Evolutionary conservation across 1,140 invertebrate genomes (phyloP).

Genomic region (Diorhabda carinulata): DNA sequence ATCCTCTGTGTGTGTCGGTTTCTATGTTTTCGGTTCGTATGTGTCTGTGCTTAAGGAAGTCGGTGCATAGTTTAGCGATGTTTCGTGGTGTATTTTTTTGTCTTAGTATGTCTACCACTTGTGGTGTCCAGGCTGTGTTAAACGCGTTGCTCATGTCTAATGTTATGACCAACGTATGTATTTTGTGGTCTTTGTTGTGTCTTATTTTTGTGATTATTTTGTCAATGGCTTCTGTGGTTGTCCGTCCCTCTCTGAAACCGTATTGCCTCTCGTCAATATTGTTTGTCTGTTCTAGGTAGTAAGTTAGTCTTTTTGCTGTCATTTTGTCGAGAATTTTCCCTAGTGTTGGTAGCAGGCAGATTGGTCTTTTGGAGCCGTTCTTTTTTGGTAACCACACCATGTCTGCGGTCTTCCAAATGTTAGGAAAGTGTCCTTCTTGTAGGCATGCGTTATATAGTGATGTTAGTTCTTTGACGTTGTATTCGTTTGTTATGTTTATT

Average conservation of each 20-base stretch:
- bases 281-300: not conserved
- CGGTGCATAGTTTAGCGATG: no score
- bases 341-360: not conserved
- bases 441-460: not conserved
- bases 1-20: conserved; percentile 22
- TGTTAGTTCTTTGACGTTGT: not conserved
- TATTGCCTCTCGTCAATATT: conserved; percentile 7
- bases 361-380: not conserved
- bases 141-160: no score
- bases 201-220: no score
- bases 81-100: no score
- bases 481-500: not conserved
- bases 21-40: conserved; percentile 19
- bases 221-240: no score
- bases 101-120: no score
- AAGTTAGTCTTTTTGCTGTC: conserved; percentile 6
- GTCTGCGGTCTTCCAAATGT: not conserved
- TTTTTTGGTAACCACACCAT: conserved; percentile 9
- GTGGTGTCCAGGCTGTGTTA: no score
- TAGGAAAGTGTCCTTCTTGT: conserved; percentile 5
- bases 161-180: no score
- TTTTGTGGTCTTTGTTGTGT: no score
- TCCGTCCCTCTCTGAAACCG: conserved; percentile 20
- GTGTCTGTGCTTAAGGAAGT: no score
- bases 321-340: not conserved